Conservation (phyloP, 2,888 invertebrate species). For the Byasa hedistus region DNA sequence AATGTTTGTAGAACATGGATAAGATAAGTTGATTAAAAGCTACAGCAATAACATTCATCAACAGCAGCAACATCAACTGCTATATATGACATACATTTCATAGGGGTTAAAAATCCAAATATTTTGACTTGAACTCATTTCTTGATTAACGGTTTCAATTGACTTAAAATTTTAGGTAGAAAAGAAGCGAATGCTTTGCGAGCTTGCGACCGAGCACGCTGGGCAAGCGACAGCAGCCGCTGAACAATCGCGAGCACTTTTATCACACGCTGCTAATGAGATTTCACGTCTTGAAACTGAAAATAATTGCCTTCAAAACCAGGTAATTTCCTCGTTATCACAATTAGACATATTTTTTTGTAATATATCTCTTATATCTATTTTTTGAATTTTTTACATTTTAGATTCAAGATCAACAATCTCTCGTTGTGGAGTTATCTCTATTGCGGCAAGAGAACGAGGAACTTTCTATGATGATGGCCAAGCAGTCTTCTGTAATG, state of each 20-base stretch:
- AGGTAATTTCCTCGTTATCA: conserved; percentile 49
- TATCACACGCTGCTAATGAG: conserved; percentile 62
- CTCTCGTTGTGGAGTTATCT: conserved; percentile 69
- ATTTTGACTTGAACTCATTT: neutral
- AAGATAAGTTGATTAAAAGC: too few species aligned
- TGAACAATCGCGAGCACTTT: conserved; percentile 62
- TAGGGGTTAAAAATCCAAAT: too few species aligned
- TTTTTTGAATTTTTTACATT: conserved; percentile 28
- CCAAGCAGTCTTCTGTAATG: conserved; percentile 68
- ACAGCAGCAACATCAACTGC: too few species aligned
- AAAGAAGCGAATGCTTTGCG: conserved; percentile 60
- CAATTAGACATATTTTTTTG: too few species aligned
- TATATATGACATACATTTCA: too few species aligned
- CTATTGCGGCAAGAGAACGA: conserved; percentile 74
- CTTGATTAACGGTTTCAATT: neutral
- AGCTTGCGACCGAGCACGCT: conserved; percentile 65
- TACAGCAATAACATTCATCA: too few species aligned
- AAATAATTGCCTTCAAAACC: conserved; percentile 58
- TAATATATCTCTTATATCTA: too few species aligned
- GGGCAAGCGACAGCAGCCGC: conserved; percentile 64
- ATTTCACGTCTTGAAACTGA: conserved; percentile 63
- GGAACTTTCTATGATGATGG: conserved; percentile 66
- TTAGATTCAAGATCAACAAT: conserved; percentile 74
- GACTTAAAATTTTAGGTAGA: conserved; percentile 52
- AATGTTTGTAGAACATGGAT: neutral